Conservation (phyloP, 2,888 invertebrate genomes). For the Hermaeophaga mercurialis region DNA sequence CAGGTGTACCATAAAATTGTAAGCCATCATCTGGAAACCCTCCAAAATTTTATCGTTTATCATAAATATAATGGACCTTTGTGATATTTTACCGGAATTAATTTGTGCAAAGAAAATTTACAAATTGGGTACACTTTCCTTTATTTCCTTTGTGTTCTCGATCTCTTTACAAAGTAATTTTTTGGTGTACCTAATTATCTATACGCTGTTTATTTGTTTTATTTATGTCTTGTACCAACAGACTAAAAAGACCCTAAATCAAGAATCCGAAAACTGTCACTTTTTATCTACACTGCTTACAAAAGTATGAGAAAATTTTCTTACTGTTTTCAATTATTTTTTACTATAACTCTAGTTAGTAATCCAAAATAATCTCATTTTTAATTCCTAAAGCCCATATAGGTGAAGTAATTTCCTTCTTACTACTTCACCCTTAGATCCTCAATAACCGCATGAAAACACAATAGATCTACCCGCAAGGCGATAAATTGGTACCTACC, state of each 20-base stretch:
- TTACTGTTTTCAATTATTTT: too few species aligned
- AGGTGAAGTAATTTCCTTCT: not conserved
- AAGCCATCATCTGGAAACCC: slow-evolving; percentile 15
- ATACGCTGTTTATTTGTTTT: not conserved
- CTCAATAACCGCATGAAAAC: slow-evolving; percentile 23
- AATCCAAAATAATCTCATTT: too few species aligned
- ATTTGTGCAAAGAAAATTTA: slow-evolving; percentile 10
- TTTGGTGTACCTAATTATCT: not conserved
- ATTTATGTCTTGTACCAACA: too few species aligned
- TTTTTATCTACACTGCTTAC: too few species aligned
- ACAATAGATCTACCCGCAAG: slow-evolving; percentile 17
- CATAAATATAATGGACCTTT: slow-evolving; percentile 16
- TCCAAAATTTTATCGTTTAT: slow-evolving; percentile 16
- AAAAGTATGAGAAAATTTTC: too few species aligned
- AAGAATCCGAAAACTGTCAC: too few species aligned
- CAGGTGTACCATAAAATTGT: slow-evolving; percentile 36
- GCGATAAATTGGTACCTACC: slow-evolving; percentile 19
- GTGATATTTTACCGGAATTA: slow-evolving; percentile 14
- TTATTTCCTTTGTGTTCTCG: not conserved
- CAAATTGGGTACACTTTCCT: not conserved
- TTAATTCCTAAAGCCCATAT: too few species aligned
- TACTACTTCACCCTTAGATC: not conserved
- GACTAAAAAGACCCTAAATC: too few species aligned
- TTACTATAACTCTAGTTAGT: too few species aligned
- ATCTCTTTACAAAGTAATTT: not conserved